These are phyloP conservation scores for Xiphias gladius DNA, from an alignment of 2,113 vertebrate genomes.

Conservation along the genomic window DNA sequence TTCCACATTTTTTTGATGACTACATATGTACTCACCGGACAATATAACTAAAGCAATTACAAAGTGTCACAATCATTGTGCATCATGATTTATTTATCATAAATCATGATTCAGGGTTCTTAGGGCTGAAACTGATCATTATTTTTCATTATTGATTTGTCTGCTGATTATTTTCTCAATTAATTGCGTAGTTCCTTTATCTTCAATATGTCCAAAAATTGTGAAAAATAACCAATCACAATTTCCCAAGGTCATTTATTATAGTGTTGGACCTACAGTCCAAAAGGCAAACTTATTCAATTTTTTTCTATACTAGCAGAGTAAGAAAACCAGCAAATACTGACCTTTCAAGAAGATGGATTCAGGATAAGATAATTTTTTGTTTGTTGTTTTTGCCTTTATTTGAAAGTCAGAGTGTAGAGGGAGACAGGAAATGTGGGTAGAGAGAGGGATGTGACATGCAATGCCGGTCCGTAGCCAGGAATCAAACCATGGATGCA, in stretches of 20 bases:
- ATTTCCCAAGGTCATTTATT: too few species aligned
- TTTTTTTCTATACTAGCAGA: too few species aligned
- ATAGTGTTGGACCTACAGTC: not conserved
- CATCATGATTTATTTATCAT: not conserved
- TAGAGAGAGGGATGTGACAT: not conserved
- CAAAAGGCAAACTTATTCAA: not conserved
- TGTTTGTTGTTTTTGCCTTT: not conserved
- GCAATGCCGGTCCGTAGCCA: too few species aligned
- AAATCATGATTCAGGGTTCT: not conserved
- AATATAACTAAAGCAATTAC: not conserved
- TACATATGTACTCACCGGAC: not conserved
- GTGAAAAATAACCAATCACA: too few species aligned
- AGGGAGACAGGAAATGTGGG: not conserved
- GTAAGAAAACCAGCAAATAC: too few species aligned
- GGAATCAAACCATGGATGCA: too few species aligned
- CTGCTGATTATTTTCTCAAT: too few species aligned
- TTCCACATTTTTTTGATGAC: slow-evolving; percentile 25
- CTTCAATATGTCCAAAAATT: too few species aligned
- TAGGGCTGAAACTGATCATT: not conserved
- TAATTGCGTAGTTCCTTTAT: too few species aligned
- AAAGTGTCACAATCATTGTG: slow-evolving; percentile 13
- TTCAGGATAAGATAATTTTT: too few species aligned
- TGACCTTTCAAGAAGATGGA: too few species aligned
- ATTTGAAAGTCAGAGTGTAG: not conserved
- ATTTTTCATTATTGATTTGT: too few species aligned